A percentile compares a stretch with the other conserved stretches of the same genome.
These are phyloP conservation scores for Himalopsyche tibetana DNA, from an alignment of 2,888 invertebrate species.

Conservation along the genomic window DNA sequence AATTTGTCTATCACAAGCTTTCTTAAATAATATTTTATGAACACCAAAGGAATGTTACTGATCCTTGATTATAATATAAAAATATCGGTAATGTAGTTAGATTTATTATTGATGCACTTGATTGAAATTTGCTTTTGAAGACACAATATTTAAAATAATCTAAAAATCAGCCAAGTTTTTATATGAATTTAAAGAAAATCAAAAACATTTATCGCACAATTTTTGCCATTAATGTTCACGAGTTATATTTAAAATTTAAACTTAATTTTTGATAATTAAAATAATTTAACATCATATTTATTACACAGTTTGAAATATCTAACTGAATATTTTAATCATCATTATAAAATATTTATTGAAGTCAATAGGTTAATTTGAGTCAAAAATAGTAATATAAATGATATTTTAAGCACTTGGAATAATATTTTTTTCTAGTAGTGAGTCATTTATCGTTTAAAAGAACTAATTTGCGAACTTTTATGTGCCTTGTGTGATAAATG, in stretches of 20 bases:
- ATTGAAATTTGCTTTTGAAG: constrained; percentile 19
- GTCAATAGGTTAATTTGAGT: too few relatives aligned
- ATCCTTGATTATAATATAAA: constrained; percentile 28
- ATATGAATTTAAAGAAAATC: not conserved
- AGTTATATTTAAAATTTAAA: not conserved
- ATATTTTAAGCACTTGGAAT: too few relatives aligned
- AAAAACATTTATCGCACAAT: constrained; percentile 9
- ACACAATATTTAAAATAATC: not conserved
- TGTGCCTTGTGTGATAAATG: constrained; percentile 20
- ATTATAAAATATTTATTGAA: too few relatives aligned
- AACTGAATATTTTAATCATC: too few relatives aligned
- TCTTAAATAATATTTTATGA: constrained; percentile 28
- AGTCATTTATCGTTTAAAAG: not conserved
- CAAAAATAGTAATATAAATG: too few relatives aligned
- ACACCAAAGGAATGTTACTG: constrained; percentile 39
- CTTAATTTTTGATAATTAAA: too few relatives aligned
- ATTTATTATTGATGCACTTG: constrained; percentile 27
- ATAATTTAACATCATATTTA: too few relatives aligned
- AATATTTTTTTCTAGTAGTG: not conserved
- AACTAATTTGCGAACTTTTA: constrained; percentile 4
- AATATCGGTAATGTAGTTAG: constrained; percentile 31
- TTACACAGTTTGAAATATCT: too few relatives aligned
- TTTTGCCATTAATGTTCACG: not conserved
- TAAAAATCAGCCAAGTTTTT: not conserved
- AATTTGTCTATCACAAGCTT: constrained; percentile 30